Evolutionary conservation across 2,113 vertebrate genomes (phyloP).

Genomic region (Daboia siamensis): DNA sequence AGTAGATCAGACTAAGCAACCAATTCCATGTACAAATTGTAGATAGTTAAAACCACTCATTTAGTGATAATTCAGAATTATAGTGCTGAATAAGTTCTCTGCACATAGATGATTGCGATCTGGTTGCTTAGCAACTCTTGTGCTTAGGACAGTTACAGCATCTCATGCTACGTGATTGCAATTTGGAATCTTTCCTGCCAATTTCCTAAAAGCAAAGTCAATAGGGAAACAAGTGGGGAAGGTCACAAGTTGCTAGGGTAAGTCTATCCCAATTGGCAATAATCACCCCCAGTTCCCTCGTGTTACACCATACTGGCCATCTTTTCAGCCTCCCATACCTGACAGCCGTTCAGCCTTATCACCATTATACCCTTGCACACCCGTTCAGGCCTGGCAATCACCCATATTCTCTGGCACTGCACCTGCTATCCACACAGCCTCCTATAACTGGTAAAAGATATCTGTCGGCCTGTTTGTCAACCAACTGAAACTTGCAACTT

Average conservation of each 20-base stretch:
- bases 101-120: not conserved
- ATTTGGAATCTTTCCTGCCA: not conserved
- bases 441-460: not conserved
- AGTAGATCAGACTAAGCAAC: not conserved
- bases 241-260: not conserved
- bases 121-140: not conserved
- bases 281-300: not conserved
- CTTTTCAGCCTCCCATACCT: not conserved
- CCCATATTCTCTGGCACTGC: not conserved
- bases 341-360: not conserved
- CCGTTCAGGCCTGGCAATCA: not conserved
- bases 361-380: not conserved
- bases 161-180: not conserved
- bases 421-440: not conserved
- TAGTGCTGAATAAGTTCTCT: not conserved
- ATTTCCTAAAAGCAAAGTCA: not conserved
- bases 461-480: not conserved
- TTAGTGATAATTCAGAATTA: not conserved
- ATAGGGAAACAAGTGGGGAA: not conserved
- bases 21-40: not conserved
- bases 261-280: not conserved
- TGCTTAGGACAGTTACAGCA: not conserved
- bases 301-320: not conserved
- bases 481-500: not conserved
- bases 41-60: not conserved